Conservation (phyloP, 2,888 invertebrate genomes). For the Agonopterix alstromeriana region DNA sequence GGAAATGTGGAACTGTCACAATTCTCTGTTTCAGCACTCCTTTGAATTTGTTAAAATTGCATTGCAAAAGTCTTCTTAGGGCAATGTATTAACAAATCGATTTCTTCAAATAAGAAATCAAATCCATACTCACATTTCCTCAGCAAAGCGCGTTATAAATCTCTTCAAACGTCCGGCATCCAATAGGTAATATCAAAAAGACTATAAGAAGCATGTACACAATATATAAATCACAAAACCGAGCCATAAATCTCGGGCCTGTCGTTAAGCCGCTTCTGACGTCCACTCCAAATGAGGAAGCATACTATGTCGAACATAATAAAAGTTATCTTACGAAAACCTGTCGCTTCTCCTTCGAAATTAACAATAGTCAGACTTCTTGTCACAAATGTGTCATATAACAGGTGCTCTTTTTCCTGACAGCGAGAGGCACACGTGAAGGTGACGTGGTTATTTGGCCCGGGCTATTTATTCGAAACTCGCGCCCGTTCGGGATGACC, state of each 20-base stretch:
- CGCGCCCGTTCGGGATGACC: slow-evolving; percentile 61
- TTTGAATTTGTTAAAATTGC: slow-evolving; percentile 43
- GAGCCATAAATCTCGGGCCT: slow-evolving; percentile 4
- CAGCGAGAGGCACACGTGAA: slow-evolving; percentile 44
- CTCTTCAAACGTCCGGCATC: slow-evolving; percentile 1
- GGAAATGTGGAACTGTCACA: slow-evolving; percentile 49
- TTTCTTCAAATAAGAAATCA: too few species aligned
- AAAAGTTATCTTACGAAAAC: slow-evolving; percentile 18
- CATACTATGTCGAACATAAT: slow-evolving; percentile 14
- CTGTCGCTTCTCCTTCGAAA: slow-evolving; percentile 20
- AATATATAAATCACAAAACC: slow-evolving; percentile 5
- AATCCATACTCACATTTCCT: not conserved
- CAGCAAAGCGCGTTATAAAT: slow-evolving; percentile 4
- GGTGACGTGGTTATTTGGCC: slow-evolving; percentile 58
- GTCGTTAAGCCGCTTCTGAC: slow-evolving; percentile 10
- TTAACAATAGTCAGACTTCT: slow-evolving; percentile 45
- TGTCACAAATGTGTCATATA: slow-evolving; percentile 56
- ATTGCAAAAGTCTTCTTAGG: slow-evolving; percentile 3
- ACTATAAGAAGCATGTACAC: slow-evolving; percentile 1
- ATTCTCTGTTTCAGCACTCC: slow-evolving; percentile 31
- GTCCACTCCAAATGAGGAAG: slow-evolving; percentile 12
- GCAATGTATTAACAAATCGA: too few species aligned
- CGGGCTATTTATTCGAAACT: slow-evolving; percentile 67
- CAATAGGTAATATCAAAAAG: slow-evolving; percentile 4
- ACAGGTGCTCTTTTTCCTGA: slow-evolving; percentile 49